phyloP scores from a whole-genome alignment of 2,113 vertebrate species.

The Sylvicapra grimmia region DNA sequence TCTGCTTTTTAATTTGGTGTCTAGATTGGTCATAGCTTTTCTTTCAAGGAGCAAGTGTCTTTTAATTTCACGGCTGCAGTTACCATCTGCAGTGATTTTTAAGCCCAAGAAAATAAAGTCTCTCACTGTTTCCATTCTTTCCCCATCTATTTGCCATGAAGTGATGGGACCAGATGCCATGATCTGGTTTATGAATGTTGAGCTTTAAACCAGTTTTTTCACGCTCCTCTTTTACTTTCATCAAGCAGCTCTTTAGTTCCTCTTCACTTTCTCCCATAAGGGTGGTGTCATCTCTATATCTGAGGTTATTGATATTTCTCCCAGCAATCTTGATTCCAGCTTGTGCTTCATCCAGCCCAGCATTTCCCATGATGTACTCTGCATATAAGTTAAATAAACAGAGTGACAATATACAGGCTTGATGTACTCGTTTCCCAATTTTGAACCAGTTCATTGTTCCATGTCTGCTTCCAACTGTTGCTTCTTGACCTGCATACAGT shows the following conservation, averaged over 20 bases:
- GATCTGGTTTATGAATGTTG: not conserved
- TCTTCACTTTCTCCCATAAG: not conserved
- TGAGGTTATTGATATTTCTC: not conserved
- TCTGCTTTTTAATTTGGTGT: not conserved
- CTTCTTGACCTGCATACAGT: not conserved
- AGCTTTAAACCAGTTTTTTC: not conserved
- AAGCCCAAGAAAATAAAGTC: not conserved
- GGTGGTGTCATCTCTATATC: not conserved
- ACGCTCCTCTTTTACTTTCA: not conserved
- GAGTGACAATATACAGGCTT: not conserved
- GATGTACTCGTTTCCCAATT: not conserved
- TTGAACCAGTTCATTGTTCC: not conserved
- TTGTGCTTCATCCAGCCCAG: not conserved
- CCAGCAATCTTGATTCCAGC: not conserved
- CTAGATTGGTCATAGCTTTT: not conserved
- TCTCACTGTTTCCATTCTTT: not conserved
- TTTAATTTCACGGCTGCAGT: not conserved
- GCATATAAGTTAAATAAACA: not conserved
- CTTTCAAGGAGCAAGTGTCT: not conserved
- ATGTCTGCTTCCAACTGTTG: not conserved
- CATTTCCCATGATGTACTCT: not conserved
- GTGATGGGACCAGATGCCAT: not conserved
- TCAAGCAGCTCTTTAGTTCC: not conserved
- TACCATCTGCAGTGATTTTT: not conserved
- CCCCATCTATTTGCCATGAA: not conserved